Evolutionary conservation across 2,888 invertebrate genomes (phyloP), one percentile per base, ranked within the genome.

Genomic region (Temnothorax ravouxi): DNA sequence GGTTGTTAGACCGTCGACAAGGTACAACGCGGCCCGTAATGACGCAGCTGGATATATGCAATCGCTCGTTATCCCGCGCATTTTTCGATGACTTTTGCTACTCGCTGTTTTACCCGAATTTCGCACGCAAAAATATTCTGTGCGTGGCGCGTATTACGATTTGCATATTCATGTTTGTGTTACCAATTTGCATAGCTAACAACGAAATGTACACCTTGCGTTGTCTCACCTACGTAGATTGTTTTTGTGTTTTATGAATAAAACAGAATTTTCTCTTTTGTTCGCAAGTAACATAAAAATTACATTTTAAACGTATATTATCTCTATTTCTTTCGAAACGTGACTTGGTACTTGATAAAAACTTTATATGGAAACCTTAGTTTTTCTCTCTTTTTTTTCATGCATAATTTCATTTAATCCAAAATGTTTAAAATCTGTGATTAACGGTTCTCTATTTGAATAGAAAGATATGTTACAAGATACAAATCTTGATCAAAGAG

Each of bases 1-100:
- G 84, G 76, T 84, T 83, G 85, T 89, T 89, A 77, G 75, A 83
- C 81, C 77, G 86, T 86, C 74, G 87, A 86, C 85, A 75, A 62
- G 50, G 47, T 64, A 61, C 47, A 77, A 74, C 54, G 72, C 52
- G n/a, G 54, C 41, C 69, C 25, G 25, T 50, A 71, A 80, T 77
- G 88, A 66, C 50, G 34, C 86, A 87, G 89, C 85, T 89, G 86
- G 79, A 61, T 64, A 29, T 29, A 56, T 62, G 67, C 41, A 61
- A 52, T 84, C 54, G 54, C 62, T 29, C 47, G 56, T 61, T 83
- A 59, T 83, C 71, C 21, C 13, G 15, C 9, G 18, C 13, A 21
- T 75, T 44, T 47, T 76, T 56, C 47, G 25, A 59, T 34, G 44
- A 71, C 29, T 79, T 59, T 71, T 47, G 21, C 56, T 13, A 59